Evolutionary conservation across 1,140 invertebrate genomes (phyloP).

Genomic region (Eumaeus atala): DNA sequence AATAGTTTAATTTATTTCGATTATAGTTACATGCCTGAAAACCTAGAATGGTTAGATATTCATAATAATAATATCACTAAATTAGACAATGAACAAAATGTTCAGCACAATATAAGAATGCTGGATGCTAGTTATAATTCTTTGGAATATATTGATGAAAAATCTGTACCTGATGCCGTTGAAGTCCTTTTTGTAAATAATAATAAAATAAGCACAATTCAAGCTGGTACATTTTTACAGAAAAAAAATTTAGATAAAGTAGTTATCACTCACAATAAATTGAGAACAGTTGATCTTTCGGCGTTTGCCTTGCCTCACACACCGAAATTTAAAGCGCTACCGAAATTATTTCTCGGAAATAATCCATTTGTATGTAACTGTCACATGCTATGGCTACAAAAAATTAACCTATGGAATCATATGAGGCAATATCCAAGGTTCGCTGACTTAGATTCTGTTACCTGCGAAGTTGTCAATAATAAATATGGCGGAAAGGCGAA

Average conservation of each 20-base stretch:
- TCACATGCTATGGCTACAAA: constrained; percentile 88
- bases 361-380: constrained; percentile 90
- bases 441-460: constrained; percentile 87
- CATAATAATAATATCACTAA: constrained; percentile 81
- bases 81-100: constrained; percentile 84
- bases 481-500: constrained; percentile 85
- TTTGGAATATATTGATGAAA: constrained; percentile 80
- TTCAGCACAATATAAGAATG: constrained; percentile 85
- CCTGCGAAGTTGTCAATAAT: constrained; percentile 87
- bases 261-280: constrained; percentile 83
- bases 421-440: constrained; percentile 86
- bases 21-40: constrained; percentile 79
- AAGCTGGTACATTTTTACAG: constrained; percentile 82
- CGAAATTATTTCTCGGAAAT: constrained; percentile 85
- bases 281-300: constrained; percentile 82
- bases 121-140: constrained; percentile 85
- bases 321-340: constrained; percentile 78
- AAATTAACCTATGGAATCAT: constrained; percentile 82
- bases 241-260: constrained; percentile 84
- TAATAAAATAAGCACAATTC: constrained; percentile 83
- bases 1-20: constrained; percentile 82
- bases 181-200: constrained; percentile 85
- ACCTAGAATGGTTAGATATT: constrained; percentile 83
- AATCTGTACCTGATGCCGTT: constrained; percentile 82
- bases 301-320: constrained; percentile 81